Evolutionary conservation across 2,113 vertebrate genomes (phyloP).

Genomic region (Hystrix cristata): DNA sequence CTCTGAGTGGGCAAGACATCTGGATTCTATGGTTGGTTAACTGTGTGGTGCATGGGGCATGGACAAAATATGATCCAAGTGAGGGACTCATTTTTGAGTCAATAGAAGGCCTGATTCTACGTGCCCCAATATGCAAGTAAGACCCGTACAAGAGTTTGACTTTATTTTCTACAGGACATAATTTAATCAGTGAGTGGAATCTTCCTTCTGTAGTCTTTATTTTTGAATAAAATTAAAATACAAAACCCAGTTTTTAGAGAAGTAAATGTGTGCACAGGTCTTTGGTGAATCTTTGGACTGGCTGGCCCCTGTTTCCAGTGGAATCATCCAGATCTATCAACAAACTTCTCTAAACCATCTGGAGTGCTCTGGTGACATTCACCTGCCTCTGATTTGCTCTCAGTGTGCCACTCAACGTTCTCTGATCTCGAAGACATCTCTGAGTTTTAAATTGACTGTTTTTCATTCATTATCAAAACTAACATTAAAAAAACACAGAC

Average conservation of each 20-base stretch:
- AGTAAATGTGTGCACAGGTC: background rate
- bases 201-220: background rate
- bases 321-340: background rate
- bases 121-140: background rate
- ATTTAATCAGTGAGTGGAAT: background rate
- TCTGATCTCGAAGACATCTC: slow-evolving; percentile 70
- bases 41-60: background rate
- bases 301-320: background rate
- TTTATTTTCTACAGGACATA: background rate
- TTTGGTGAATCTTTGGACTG: background rate
- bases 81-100: background rate
- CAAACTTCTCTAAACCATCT: slow-evolving; percentile 70
- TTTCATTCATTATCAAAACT: slow-evolving; percentile 80
- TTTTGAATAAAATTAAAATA: background rate
- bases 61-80: background rate
- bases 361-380: slow-evolving; percentile 56
- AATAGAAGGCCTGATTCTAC: background rate
- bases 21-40: background rate
- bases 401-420: slow-evolving; percentile 67
- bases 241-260: background rate
- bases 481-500: slow-evolving; percentile 71
- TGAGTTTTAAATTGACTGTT: slow-evolving; percentile 77
- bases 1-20: background rate
- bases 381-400: slow-evolving; percentile 71
- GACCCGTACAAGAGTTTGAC: background rate